A percentile compares a stretch with the other conserved stretches of the same genome.
Conservation (phyloP, 2,888 invertebrate genomes). For the Aquatica leii region DNA sequence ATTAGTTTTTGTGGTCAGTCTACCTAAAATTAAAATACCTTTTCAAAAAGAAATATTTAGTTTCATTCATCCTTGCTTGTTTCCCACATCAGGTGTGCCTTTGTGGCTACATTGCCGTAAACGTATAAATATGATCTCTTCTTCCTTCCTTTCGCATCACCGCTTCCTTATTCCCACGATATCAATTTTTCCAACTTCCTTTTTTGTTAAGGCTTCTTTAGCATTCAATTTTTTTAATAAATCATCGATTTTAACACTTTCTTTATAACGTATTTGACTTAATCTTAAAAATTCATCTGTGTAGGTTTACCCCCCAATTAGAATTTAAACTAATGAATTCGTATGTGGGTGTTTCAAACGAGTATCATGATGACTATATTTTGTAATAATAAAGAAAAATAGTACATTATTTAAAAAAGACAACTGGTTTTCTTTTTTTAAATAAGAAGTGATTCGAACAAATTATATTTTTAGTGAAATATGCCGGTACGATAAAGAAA, state of each 20-base stretch:
- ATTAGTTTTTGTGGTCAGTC: conserved; percentile 48
- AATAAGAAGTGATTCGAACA: too few relatives aligned
- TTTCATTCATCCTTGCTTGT: conserved; percentile 47
- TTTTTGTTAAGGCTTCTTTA: conserved; percentile 41
- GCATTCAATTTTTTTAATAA: conserved; percentile 7
- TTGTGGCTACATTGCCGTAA: conserved; percentile 27
- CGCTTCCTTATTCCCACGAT: conserved; percentile 40
- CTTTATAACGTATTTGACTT: neutral
- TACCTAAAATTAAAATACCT: conserved; percentile 52
- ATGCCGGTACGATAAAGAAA: too few relatives aligned
- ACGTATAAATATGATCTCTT: conserved; percentile 42
- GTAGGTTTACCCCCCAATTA: conserved; percentile 10
- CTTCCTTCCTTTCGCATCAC: conserved; percentile 40
- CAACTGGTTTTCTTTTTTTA: too few relatives aligned
- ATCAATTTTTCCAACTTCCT: conserved; percentile 42
- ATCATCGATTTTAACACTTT: conserved; percentile 1
- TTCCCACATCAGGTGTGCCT: conserved; percentile 32
- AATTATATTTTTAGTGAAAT: too few relatives aligned
- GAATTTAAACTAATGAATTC: conserved; percentile 9
- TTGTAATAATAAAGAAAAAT: conserved; percentile 4
- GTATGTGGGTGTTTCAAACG: conserved; percentile 1
- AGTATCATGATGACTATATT: conserved; percentile 6
- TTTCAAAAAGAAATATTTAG: conserved; percentile 51
- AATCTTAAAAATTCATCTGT: neutral
- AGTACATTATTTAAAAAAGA: too few relatives aligned